Percentiles rank a stretch among this genome's conserved stretches.
Evolutionary conservation across 2,888 invertebrate species (phyloP).

Genomic region (Oligia fasciuncula): DNA sequence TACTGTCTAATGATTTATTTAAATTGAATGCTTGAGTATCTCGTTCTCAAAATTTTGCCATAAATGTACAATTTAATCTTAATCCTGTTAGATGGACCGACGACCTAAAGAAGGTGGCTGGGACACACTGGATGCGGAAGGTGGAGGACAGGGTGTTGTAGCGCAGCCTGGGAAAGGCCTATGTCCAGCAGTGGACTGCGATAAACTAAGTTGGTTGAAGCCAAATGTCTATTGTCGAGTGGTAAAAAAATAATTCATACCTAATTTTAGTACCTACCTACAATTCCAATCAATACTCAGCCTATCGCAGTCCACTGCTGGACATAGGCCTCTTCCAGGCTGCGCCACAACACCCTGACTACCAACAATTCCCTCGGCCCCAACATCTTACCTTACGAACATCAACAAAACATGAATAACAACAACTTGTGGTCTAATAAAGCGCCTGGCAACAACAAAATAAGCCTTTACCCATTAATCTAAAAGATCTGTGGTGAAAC

Average conservation of each 20-base stretch:
- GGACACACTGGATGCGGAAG: background rate
- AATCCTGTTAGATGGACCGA: background rate
- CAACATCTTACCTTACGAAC: background rate
- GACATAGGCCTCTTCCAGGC: no score
- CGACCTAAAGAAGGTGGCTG: background rate
- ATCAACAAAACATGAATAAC: conserved; percentile 19
- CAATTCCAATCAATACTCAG: background rate
- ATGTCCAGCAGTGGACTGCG: background rate
- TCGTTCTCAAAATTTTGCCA: background rate
- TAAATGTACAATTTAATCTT: background rate
- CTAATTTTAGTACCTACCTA: no score
- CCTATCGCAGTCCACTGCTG: no score
- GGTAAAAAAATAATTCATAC: no score
- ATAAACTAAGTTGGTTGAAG: background rate
- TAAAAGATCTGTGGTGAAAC: conserved; percentile 55
- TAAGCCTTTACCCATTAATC: conserved; percentile 60
- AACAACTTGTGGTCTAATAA: conserved; percentile 47
- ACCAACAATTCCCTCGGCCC: background rate
- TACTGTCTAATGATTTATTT: background rate
- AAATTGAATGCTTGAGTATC: background rate
- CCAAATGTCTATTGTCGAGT: background rate
- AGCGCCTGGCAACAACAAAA: conserved; percentile 39
- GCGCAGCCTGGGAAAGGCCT: background rate
- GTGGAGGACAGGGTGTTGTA: background rate
- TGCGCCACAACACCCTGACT: no score